Conservation (phyloP, 2,113 vertebrate species). For the Dipodomys stephensi region DNA sequence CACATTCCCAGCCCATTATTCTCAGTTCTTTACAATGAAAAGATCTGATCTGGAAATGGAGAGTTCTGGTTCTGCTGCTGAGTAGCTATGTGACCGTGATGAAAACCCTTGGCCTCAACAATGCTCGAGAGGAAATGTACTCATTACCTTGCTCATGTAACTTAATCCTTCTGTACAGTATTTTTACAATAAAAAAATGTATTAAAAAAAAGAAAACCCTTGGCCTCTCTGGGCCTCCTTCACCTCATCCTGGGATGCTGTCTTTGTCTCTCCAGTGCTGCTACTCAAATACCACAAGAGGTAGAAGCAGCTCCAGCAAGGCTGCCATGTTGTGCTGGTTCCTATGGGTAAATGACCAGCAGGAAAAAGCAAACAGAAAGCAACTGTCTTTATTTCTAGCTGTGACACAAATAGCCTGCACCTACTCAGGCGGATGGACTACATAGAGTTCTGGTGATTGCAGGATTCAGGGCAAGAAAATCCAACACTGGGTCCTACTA, state of each 20-base stretch:
- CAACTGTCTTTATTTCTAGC: background rate
- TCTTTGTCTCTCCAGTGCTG: background rate
- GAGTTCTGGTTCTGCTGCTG: background rate
- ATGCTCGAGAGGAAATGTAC: no score
- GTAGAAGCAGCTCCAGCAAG: background rate
- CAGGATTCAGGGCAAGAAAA: background rate
- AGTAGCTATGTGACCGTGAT: background rate
- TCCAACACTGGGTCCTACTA: background rate
- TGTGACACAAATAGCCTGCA: background rate
- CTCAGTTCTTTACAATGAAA: background rate
- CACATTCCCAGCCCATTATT: no score
- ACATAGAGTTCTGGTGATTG: background rate
- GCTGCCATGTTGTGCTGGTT: background rate
- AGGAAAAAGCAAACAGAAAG: conserved; percentile 13
- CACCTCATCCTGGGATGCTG: background rate
- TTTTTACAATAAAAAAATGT: no score
- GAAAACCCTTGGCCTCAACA: background rate
- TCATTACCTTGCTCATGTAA: no score
- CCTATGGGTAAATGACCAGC: background rate
- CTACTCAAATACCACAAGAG: background rate
- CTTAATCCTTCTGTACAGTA: no score
- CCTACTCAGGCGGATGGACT: background rate
- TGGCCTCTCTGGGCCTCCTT: background rate
- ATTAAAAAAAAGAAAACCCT: no score
- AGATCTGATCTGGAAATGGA: background rate